Percentiles rank a stretch among this genome's conserved stretches.
Conservation (phyloP, 2,888 invertebrate genomes). For the Morpho deidamia region DNA sequence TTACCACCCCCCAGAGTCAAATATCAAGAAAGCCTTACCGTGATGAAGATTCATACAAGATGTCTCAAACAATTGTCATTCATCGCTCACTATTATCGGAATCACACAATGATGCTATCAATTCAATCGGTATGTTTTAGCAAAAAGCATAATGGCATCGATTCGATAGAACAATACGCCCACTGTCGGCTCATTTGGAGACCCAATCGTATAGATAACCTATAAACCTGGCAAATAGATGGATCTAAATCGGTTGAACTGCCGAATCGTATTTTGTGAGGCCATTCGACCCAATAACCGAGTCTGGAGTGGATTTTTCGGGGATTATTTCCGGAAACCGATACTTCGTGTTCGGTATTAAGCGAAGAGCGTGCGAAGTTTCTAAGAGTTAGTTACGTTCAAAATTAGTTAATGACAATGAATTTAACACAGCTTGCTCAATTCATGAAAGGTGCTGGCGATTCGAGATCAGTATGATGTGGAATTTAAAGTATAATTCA, state of each 20-base stretch:
- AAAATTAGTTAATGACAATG: too few relatives aligned
- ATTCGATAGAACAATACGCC: background rate
- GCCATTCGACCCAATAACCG: constrained; percentile 52
- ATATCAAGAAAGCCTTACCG: too few relatives aligned
- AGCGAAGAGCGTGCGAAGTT: background rate
- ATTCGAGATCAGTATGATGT: too few relatives aligned
- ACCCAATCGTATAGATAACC: constrained; percentile 41
- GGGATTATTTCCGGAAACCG: constrained; percentile 3
- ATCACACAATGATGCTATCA: background rate
- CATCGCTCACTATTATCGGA: too few relatives aligned
- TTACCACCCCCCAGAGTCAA: too few relatives aligned
- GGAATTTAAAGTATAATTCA: too few relatives aligned
- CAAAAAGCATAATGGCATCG: background rate
- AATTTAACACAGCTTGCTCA: too few relatives aligned
- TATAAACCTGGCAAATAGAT: constrained; percentile 43
- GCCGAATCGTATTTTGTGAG: constrained; percentile 52
- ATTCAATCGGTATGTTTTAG: background rate
- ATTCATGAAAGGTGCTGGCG: too few relatives aligned
- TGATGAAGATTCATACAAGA: too few relatives aligned
- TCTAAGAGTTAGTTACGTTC: too few relatives aligned
- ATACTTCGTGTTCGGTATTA: background rate
- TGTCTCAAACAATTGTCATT: too few relatives aligned
- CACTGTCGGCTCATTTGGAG: constrained; percentile 20
- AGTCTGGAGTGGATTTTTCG: constrained; percentile 34
- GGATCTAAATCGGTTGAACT: constrained; percentile 52